A percentile compares a stretch with the other conserved stretches of the same genome.
Conservation (phyloP, 2,113 vertebrate species). For the Daubentonia madagascariensis region DNA sequence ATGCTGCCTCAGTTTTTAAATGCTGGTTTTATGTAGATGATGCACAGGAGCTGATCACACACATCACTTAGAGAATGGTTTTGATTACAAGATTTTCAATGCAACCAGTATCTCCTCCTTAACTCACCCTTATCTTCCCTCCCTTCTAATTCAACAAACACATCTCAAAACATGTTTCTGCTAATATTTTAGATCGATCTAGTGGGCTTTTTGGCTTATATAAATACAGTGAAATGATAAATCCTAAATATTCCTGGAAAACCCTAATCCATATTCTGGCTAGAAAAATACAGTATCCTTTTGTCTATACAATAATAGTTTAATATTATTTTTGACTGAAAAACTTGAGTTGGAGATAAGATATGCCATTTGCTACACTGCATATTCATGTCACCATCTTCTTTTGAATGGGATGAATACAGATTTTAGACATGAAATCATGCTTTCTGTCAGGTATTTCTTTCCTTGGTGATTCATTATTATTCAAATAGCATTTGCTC, state of each 20-base stretch:
- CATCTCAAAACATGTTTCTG: neutral
- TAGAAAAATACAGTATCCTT: neutral
- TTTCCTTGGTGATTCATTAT: slow-evolving; percentile 3
- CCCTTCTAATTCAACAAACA: neutral
- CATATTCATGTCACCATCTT: neutral
- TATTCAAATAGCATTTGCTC: neutral
- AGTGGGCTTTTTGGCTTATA: neutral
- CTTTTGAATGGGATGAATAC: neutral
- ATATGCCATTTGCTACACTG: neutral
- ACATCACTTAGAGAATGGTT: neutral
- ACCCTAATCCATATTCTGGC: neutral
- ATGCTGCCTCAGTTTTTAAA: neutral
- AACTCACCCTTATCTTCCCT: neutral
- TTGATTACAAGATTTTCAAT: neutral
- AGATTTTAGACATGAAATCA: neutral
- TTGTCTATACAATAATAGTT: neutral
- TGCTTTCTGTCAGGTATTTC: slow-evolving; percentile 9
- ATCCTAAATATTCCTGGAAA: neutral
- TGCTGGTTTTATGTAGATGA: neutral
- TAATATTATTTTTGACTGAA: neutral
- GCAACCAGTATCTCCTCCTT: neutral
- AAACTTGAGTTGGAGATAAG: neutral
- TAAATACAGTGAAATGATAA: neutral
- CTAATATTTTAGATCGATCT: neutral
- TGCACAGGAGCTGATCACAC: neutral